Percentiles rank a stretch among this genome's conserved stretches.
phyloP scores from a whole-genome alignment of 2,888 invertebrate species.

The Enchytraeus crypticus region DNA sequence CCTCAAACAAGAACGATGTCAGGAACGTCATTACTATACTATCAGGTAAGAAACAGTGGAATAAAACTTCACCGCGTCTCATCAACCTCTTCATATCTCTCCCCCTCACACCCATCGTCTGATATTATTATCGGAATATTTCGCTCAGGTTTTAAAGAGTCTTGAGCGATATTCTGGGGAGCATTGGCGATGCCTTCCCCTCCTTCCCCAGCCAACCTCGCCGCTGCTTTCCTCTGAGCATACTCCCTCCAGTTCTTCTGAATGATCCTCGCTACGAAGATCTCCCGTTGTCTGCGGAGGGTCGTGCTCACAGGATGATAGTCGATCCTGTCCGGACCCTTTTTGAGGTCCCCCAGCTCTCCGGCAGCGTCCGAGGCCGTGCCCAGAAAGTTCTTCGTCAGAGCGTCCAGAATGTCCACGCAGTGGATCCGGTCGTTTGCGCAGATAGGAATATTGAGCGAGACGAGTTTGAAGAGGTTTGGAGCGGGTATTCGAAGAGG shows the following conservation, averaged over 20 bases:
- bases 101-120: too few species aligned
- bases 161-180: too few species aligned
- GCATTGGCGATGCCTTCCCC: too few species aligned
- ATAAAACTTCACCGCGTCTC: too few species aligned
- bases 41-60: too few species aligned
- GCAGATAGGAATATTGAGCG: slow-evolving; percentile 97
- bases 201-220: not conserved
- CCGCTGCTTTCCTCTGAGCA: not conserved
- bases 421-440: slow-evolving; percentile 92
- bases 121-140: too few species aligned
- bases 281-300: slow-evolving; percentile 88
- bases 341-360: slow-evolving; percentile 23
- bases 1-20: too few species aligned
- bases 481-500: slow-evolving; percentile 92
- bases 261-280: slow-evolving; percentile 87
- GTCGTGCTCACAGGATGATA: slow-evolving; percentile 92
- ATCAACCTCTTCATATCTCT: too few species aligned
- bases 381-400: slow-evolving; percentile 97
- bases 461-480: slow-evolving; percentile 87
- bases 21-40: too few species aligned
- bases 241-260: slow-evolving; percentile 57
- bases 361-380: slow-evolving; percentile 64
- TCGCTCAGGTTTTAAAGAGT: too few species aligned
- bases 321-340: slow-evolving; percentile 60
- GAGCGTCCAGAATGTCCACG: slow-evolving; percentile 93